Conservation (phyloP, 2,888 invertebrate species). For the Mythimna vitellina region DNA sequence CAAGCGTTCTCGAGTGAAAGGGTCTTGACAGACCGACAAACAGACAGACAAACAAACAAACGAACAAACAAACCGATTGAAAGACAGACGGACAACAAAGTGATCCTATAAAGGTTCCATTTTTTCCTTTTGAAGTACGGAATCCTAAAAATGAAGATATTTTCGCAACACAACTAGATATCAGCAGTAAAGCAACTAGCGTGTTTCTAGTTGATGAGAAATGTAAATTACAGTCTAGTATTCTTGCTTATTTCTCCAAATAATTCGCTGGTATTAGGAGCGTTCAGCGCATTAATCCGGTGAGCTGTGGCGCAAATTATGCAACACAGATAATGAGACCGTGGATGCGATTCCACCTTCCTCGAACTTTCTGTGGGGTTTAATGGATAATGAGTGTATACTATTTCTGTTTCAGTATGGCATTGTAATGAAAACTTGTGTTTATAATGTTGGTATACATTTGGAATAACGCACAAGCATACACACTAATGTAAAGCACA, state of each 20-base stretch:
- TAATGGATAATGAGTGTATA: constrained; percentile 21
- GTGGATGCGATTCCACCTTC: constrained; percentile 54
- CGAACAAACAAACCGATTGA: too few species aligned
- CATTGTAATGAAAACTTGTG: not conserved
- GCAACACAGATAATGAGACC: constrained; percentile 63
- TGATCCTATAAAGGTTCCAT: too few species aligned
- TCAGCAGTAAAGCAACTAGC: constrained; percentile 7
- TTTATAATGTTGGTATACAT: not conserved
- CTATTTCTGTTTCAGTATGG: constrained; percentile 4
- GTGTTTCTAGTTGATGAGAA: constrained; percentile 26
- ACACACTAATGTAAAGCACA: too few species aligned
- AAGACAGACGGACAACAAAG: too few species aligned
- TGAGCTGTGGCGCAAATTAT: constrained; percentile 56
- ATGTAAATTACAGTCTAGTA: constrained; percentile 35
- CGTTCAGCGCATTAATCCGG: constrained; percentile 52
- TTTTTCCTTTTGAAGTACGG: too few species aligned
- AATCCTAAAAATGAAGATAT: not conserved
- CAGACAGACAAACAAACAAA: too few species aligned
- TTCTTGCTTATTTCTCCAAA: constrained; percentile 48
- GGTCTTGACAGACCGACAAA: too few species aligned
- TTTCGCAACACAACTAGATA: not conserved
- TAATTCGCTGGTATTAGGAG: constrained; percentile 50
- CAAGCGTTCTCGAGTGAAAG: too few species aligned
- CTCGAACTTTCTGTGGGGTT: constrained; percentile 37
- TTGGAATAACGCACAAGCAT: too few species aligned